Evolutionary conservation across 2,888 invertebrate species (phyloP), one percentile per base, ranked within the genome.

Genomic region (Nemapogon koenigi): DNA sequence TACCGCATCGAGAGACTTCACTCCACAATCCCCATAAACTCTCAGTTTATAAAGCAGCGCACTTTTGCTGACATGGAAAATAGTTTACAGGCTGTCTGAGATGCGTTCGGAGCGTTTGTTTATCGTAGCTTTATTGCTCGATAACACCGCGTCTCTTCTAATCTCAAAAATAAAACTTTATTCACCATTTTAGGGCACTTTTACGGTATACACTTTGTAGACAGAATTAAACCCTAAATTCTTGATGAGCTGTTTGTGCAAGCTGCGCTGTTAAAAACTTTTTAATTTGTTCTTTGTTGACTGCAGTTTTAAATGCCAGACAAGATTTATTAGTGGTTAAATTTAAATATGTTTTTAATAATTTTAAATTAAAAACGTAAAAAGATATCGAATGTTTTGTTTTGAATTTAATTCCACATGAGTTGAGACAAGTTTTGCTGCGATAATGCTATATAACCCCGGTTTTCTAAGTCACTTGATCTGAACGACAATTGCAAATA

Each of bases 161-260:
- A n/a, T n/a, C n/a, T n/a, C n/a, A n/a, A n/a, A n/a, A 64, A 73
- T 75, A 72, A 76, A 73, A 68, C 52, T 71, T 75, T 72, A 65
- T 65, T 62, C 52, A 50, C 55, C 54, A 65, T 72, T 73, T 75
- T 70, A 67, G 67, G 54, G 62, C 59, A 52, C 50, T 47, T 53
- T 71, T 69, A 69, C 57, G 62, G 61, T 55, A 57, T 56, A 64
- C 65, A 67, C 63, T 72, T 62, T 63, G 65, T 62, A 57, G 66
- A 66, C 61, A 46, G 52, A 67, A 72, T 72, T 68, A 67, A 64
- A 66, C 54, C 58, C 64, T 67, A 65, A 71, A 69, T 68, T 59
- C 50, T 60, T 64, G 61, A 66, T 66, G 66, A 65, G 63, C 32
- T 70, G 68, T 68, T 73, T 70, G 67, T 53, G 62, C 37, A 25